Evolutionary conservation across 2,113 vertebrate genomes (phyloP), one percentile per base, ranked within the genome.

Genomic region (Xenopus laevis): DNA sequence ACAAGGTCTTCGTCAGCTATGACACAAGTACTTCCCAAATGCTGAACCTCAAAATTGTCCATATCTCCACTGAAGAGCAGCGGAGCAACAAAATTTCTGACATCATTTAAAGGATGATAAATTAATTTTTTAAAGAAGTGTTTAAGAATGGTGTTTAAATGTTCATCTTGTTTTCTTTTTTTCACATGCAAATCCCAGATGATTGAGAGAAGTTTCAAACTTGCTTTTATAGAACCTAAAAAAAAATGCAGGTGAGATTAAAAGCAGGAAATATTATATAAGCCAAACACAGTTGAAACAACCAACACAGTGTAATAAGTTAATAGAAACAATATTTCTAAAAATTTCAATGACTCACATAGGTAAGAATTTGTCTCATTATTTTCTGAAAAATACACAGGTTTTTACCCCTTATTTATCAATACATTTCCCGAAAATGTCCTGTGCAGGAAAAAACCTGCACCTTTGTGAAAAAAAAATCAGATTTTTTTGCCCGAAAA

Each of bases 51-150:
- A 3, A 17, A 18, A 10, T 10, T 8, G 0, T 40, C 17, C 2
- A 45, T 52, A 7, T 55, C 65, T 16, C 65, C 17, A 27, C 70
- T 55, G 2, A 77, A 78, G 27, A 74, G 59, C 2, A 74, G 44
- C 0, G 53, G 66, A 45, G 71, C 46, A 7, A 78, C 23, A 17
- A 53, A 46, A 18, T 11, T 13, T 16, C 71, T 53, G 17, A 78
- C 74, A 12, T 78, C 71, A 47, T 53, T 27, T 47, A 73, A 59
- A 0, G 46, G 45, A 52, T 78, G 65, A 33, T 78, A 78, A 18
- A 79, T 15, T 13, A 73, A 58, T 27, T 77, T 77, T 18, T 73
- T 65, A 58, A 77, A 72, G 65, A 69, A 70, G 18, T 66, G 71
- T 65, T 18, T 65, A 17, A 79, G 46, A 11, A 77, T 62, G 20